phyloP scores from a whole-genome alignment of 2,113 vertebrate species.

The Prunella fulvescens region DNA sequence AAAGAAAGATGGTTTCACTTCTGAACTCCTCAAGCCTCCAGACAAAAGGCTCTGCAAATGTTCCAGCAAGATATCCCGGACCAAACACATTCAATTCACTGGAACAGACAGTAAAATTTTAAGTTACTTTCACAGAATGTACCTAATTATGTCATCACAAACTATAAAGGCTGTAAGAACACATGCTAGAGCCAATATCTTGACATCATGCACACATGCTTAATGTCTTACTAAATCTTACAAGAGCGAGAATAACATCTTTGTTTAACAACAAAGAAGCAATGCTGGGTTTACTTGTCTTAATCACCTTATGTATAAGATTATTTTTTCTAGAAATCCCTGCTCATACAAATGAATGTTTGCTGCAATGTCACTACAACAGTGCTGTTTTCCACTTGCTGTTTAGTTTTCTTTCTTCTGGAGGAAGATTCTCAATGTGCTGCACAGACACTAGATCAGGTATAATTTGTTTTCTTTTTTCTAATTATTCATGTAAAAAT shows the following conservation, averaged over 20 bases:
- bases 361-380: constrained; percentile 25
- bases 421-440: background rate
- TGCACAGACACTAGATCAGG: background rate
- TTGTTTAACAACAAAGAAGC: constrained; percentile 69
- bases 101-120: constrained; percentile 52
- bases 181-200: constrained; percentile 62
- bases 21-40: background rate
- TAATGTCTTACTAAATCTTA: constrained; percentile 58
- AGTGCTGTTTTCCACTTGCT: constrained; percentile 20
- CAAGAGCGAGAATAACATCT: constrained; percentile 65
- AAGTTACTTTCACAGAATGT: constrained; percentile 62
- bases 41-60: constrained; percentile 3
- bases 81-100: background rate
- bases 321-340: constrained; percentile 51
- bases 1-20: constrained; percentile 19
- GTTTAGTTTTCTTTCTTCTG: constrained; percentile 40
- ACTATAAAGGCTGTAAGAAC: constrained; percentile 55
- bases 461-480: background rate
- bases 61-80: constrained; percentile 35
- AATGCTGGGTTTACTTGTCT: constrained; percentile 54
- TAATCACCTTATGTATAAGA: constrained; percentile 56
- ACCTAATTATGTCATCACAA: constrained; percentile 69
- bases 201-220: constrained; percentile 67
- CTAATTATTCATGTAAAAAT: background rate
- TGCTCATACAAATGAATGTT: constrained; percentile 25